phyloP scores from a whole-genome alignment of 2,113 vertebrate genomes.

The Ginglymostoma cirratum region DNA sequence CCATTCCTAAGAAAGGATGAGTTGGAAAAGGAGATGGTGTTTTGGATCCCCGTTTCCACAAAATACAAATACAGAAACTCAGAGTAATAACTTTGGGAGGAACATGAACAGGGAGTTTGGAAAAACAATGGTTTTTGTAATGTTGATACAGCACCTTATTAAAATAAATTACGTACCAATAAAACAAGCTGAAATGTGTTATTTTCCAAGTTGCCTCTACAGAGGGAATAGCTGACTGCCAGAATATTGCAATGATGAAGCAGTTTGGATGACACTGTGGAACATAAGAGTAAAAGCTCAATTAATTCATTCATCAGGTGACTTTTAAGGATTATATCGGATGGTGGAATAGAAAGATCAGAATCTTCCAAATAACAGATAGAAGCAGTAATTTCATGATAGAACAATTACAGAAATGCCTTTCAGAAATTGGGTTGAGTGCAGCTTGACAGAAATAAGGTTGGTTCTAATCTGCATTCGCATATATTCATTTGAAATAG shows the following conservation, averaged over 20 bases:
- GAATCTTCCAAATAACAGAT: not conserved
- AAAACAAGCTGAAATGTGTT: not conserved
- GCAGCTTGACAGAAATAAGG: not conserved
- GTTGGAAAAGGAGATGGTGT: not conserved
- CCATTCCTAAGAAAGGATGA: not conserved
- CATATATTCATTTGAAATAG: no score
- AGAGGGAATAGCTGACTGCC: not conserved
- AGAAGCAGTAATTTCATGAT: not conserved
- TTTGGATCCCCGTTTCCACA: not conserved
- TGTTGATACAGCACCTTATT: not conserved
- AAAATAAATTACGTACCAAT: not conserved
- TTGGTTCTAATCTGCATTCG: not conserved
- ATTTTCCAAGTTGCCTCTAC: not conserved
- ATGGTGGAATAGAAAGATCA: not conserved
- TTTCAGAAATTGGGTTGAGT: not conserved
- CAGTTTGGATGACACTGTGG: not conserved
- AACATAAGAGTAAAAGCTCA: not conserved
- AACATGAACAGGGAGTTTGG: not conserved
- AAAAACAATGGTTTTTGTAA: not conserved
- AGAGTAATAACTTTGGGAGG: not conserved
- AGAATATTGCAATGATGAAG: not conserved
- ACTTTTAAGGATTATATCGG: not conserved
- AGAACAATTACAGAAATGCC: not conserved
- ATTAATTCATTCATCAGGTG: not conserved
- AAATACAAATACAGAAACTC: not conserved